Conservation (phyloP, 1,140 invertebrate species). For the Samia ricini region DNA sequence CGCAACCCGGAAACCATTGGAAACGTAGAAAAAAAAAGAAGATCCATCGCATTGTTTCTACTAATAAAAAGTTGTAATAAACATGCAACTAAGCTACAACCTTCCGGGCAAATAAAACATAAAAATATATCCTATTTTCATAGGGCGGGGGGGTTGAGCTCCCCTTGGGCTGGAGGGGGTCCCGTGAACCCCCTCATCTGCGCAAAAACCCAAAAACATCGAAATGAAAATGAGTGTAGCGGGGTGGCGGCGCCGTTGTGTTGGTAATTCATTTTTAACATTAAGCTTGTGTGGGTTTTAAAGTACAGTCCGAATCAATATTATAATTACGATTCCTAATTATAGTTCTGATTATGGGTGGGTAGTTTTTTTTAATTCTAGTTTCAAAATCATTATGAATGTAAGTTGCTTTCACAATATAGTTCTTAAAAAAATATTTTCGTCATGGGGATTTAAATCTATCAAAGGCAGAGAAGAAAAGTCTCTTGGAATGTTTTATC, state of each 20-base stretch:
- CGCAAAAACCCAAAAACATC: conserved; percentile 78
- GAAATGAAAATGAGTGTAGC: conserved; percentile 76
- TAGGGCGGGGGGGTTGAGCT: conserved; percentile 56
- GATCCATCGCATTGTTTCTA: conserved; percentile 53
- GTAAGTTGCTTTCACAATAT: no score
- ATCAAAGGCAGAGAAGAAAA: no score
- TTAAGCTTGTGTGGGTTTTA: conserved; percentile 75
- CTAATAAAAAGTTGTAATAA: conserved; percentile 77
- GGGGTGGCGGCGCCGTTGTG: conserved; percentile 58
- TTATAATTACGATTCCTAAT: not conserved
- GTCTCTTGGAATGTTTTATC: no score
- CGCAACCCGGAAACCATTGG: conserved; percentile 32
- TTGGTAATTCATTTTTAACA: conserved; percentile 78
- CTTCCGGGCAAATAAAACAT: conserved; percentile 76
- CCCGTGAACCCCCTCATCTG: conserved; percentile 42
- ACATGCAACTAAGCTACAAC: conserved; percentile 75
- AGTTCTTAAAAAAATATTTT: no score
- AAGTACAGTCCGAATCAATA: conserved; percentile 58
- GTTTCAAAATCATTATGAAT: no score
- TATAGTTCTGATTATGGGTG: conserved; percentile 3
- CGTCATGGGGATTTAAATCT: no score
- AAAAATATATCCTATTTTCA: conserved; percentile 78
- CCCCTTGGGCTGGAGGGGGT: conserved; percentile 25
- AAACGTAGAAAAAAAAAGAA: conserved; percentile 43
- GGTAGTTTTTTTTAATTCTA: no score